Evolutionary conservation across 1,140 invertebrate species (phyloP), one percentile per base, ranked within the genome.

Genomic region (Rhizoglyphus robini): DNA sequence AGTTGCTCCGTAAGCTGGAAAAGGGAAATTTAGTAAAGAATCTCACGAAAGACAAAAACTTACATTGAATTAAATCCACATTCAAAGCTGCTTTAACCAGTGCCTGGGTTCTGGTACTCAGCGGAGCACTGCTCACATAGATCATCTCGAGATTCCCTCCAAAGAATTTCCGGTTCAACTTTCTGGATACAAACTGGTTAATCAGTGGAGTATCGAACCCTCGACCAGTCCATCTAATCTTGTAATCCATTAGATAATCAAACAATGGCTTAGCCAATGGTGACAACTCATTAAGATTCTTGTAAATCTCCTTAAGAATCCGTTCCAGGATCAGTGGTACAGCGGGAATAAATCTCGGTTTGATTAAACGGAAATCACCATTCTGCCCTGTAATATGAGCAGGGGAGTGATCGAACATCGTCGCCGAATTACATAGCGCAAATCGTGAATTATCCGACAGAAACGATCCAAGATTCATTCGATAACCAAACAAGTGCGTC

Each of bases 1-100:
- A 1, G 95, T 98, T 27, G 97, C 82, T 8, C 94, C 95, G 78
- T 98, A 99, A 54, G 94, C 95, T 75, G 94, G 90, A n/a, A n/a
- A n/a, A n/a, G n/a, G 41, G 27, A 4, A 13, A 13, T 13, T 13
- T 46, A 46, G n/a, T 46, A 46, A 46, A 13, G n/a, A n/a, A n/a
- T n/a, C n/a, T n/a, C n/a, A n/a, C n/a, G n/a, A n/a, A n/a, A n/a
- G n/a, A n/a, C n/a, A n/a, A n/a, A 58, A 27, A 5, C 54, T 27
- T 29, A 57, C 94, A 95, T 75, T 95, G 90, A 54, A 89, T 83
- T 27, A 98, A 83, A 49, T 86, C 86, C 49, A 88, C 85, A 74
- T 91, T 96, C 29, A 98, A 81, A 74, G 91, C 95, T 64, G 88
- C 84, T 75, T 92, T 88, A 70, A 96, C 88, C 75, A 96, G 93